phyloP scores from a whole-genome alignment of 2,797 vertebrate genomes.

The Takifugu rubripes region DNA sequence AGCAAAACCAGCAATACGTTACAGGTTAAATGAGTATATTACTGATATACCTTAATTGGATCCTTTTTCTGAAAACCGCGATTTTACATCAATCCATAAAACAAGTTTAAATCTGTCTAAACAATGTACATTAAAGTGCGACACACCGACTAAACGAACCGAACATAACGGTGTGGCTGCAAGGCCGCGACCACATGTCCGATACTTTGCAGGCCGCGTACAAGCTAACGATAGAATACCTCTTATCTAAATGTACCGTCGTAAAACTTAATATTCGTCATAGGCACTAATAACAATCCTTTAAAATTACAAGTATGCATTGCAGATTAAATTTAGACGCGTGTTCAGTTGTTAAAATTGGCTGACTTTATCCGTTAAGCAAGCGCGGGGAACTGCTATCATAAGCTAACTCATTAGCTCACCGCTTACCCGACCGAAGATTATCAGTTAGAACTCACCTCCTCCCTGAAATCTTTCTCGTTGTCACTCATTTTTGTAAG shows the following conservation, averaged over 20 bases:
- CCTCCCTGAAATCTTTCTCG: constrained; percentile 70
- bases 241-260: neutral
- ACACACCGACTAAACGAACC: neutral
- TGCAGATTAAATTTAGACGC: too few species aligned
- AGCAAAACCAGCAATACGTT: constrained; percentile 40
- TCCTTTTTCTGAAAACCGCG: neutral
- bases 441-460: constrained; percentile 52
- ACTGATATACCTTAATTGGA: constrained; percentile 12
- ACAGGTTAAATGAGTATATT: constrained; percentile 22
- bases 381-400: neutral
- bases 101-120: too few species aligned
- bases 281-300: too few species aligned
- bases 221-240: neutral
- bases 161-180: neutral
- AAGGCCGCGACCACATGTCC: constrained; percentile 4
- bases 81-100: too few species aligned
- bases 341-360: too few species aligned
- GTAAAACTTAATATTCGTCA: too few species aligned
- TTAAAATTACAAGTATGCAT: too few species aligned
- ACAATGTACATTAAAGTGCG: neutral
- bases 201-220: constrained; percentile 22
- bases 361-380: too few species aligned
- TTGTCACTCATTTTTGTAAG: constrained; percentile 67
- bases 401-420: neutral
- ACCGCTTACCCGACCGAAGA: neutral